Conservation (phyloP, 2,888 invertebrate genomes). For the Tenthredo scrophulariae region DNA sequence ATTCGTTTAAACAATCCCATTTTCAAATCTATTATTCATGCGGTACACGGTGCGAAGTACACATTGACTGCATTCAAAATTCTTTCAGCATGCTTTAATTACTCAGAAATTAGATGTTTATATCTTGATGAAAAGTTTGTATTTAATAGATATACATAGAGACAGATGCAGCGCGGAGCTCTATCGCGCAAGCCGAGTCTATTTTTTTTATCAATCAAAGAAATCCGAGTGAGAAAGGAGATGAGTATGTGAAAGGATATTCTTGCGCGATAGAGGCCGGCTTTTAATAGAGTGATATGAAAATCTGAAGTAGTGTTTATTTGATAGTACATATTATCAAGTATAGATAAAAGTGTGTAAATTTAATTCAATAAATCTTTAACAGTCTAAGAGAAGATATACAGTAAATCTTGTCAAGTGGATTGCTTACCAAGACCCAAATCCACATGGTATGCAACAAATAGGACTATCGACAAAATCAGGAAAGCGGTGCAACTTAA, state of each 20-base stretch:
- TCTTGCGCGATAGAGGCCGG: slow-evolving; percentile 4
- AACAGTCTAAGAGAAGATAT: background rate
- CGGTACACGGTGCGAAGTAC: slow-evolving; percentile 38
- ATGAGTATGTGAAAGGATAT: background rate
- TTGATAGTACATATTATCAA: background rate
- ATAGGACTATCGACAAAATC: slow-evolving; percentile 78
- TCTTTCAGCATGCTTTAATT: slow-evolving; percentile 25
- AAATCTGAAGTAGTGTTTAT: slow-evolving; percentile 4
- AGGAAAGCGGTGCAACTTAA: slow-evolving; percentile 78
- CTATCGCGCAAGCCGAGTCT: background rate
- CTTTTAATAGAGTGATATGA: background rate
- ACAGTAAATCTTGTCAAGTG: slow-evolving; percentile 54
- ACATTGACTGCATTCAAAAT: slow-evolving; percentile 42
- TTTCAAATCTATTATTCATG: slow-evolving; percentile 38
- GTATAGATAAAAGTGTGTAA: background rate
- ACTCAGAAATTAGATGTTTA: background rate
- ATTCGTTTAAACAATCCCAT: slow-evolving; percentile 45
- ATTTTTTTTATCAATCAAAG: background rate
- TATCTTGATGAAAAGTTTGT: background rate
- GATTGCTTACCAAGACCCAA: slow-evolving; percentile 78
- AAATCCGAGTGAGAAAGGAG: background rate
- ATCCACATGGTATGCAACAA: slow-evolving; percentile 79
- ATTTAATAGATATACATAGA: background rate
- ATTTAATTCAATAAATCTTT: no score
- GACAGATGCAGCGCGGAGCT: slow-evolving; percentile 1